Base-by-base conservation (phyloP, 1,140 invertebrate species). In the Halesus radiatus region DNA sequence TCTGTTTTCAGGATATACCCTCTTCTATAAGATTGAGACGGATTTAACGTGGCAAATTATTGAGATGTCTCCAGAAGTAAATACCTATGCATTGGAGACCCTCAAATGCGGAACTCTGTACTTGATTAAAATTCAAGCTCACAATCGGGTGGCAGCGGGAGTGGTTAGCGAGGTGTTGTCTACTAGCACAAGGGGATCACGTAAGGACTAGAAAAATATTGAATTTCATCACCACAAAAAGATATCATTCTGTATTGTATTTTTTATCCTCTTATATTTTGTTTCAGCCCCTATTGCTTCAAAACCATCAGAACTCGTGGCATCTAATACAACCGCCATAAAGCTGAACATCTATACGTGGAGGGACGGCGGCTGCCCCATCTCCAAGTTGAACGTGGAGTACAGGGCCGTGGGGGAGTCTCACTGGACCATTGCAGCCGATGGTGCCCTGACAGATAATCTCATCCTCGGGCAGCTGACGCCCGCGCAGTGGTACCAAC, bases 351-450 rank as follows among this genome's bases (percentile, higher is more conserved):
- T 96, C 18, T 92, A 92, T 66, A 92, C 93, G 18, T 96, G 95
- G 95, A 91, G 92, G 66, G 93, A 94, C 82, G 94, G 94, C 50
- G 95, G 95, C 64, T 98, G 96, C 88, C 92, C 95, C 0, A 95
- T 97, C 84, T 90, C 93, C 10, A 94, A 94, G 81, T 97, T 96
- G 85, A 93, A 93, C 3, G 92, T 97, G 0, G 93, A 95, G 68
- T 97, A 97, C 86, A 92, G 93, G 84, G 87, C 89, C 15, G 89
- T 90, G 84, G 87, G 62, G 85, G 88, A 29, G 85, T 86, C 78
- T 80, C 86, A 77, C 80, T 93, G 87, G 92, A 90, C 86, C 83
- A 86, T 88, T 1, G 88, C 91, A 0, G 89, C 90, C 0, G 90
- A 88, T 37, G 87, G 88, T 56, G 89, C 90, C 6, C 90, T 89